A percentile compares a stretch with the other conserved stretches of the same genome.
These are phyloP conservation scores for Allolobophora icterica DNA, from an alignment of 2,888 invertebrate genomes.

Conservation along the genomic window DNA sequence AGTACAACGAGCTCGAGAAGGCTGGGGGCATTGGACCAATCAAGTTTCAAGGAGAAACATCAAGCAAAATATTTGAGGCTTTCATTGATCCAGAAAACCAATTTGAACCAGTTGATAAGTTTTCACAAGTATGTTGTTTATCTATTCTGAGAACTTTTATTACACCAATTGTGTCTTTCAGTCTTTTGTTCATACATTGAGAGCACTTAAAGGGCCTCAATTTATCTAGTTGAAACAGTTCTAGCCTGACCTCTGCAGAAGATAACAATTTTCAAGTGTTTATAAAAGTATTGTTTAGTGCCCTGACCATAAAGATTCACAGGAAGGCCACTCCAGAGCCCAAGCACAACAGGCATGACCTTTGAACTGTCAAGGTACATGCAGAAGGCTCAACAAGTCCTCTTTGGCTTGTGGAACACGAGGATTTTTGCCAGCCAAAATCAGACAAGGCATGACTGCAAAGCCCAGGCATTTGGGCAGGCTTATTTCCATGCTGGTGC, in stretches of 20 bases:
- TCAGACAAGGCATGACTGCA: too few relatives aligned
- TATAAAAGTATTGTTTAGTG: not conserved
- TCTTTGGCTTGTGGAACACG: too few relatives aligned
- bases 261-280: not conserved
- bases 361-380: not conserved
- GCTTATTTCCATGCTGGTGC: too few relatives aligned
- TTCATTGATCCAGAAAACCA: conserved; percentile 91
- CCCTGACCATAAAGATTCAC: not conserved
- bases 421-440: too few relatives aligned
- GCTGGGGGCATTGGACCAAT: conserved; percentile 75
- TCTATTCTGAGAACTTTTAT: not conserved
- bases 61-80: conserved; percentile 82
- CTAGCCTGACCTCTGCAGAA: not conserved
- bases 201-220: not conserved
- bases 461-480: too few relatives aligned
- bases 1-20: conserved; percentile 66
- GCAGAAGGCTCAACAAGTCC: too few relatives aligned
- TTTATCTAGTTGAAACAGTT: not conserved
- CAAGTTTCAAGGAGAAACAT: conserved; percentile 84
- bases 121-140: conserved; percentile 78
- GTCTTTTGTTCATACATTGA: not conserved
- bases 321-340: not conserved
- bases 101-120: conserved; percentile 86
- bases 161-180: not conserved
- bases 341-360: not conserved